Conservation (phyloP, 2,113 vertebrate genomes). For the Cairina moschata region DNA sequence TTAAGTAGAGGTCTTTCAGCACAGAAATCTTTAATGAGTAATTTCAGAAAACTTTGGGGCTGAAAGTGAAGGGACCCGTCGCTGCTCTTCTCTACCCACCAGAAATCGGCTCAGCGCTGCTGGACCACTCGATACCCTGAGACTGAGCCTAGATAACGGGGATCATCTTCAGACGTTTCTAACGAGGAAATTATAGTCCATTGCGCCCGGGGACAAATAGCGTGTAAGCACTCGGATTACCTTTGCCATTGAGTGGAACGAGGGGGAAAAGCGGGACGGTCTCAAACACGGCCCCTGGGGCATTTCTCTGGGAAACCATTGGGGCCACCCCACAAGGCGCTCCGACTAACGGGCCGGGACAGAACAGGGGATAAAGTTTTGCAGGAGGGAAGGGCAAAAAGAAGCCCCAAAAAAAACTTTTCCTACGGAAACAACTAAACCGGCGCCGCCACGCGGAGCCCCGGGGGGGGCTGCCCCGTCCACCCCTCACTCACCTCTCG, state of each 20-base stretch:
- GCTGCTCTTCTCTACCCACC: background rate
- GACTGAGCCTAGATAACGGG: background rate
- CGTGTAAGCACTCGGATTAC: background rate
- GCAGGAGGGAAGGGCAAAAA: background rate
- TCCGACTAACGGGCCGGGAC: fast-evolving
- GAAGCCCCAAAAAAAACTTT: background rate
- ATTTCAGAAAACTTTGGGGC: background rate
- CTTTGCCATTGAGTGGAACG: background rate
- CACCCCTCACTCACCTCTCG: constrained; percentile 82
- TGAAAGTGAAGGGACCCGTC: background rate
- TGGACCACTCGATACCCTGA: background rate
- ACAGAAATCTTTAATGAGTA: background rate
- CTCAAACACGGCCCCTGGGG: background rate
- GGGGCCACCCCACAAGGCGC: background rate
- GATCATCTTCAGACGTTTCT: background rate
- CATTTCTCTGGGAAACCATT: background rate
- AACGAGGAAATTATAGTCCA: background rate
- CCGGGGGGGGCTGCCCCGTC: background rate
- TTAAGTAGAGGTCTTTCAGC: background rate
- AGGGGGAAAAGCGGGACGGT: background rate
- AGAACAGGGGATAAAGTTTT: fast-evolving
- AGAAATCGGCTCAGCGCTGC: background rate
- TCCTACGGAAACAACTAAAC: fast-evolving
- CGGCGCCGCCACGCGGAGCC: background rate
- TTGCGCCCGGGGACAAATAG: background rate